These are phyloP conservation scores for Oceanites oceanicus DNA, from an alignment of 2,113 vertebrate genomes.

Conservation along the genomic window DNA sequence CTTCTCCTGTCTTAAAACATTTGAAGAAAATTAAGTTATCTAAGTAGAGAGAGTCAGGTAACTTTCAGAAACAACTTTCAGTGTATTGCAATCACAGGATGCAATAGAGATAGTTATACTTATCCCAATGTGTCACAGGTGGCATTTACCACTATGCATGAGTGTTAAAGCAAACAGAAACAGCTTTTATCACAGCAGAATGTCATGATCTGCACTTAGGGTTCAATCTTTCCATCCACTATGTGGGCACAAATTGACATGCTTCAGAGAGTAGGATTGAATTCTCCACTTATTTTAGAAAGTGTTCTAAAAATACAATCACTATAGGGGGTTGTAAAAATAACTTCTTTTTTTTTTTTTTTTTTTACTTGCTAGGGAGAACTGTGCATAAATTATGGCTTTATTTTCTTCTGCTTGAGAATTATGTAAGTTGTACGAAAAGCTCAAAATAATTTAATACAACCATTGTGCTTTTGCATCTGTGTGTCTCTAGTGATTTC, in stretches of 20 bases:
- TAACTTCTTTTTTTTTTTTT: conserved; percentile 2
- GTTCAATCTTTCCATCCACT: conserved; percentile 63
- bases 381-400: conserved; percentile 45
- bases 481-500: background rate
- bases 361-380: conserved; percentile 35
- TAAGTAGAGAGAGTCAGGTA: background rate
- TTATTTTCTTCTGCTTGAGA: conserved; percentile 48
- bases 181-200: conserved; percentile 74
- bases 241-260: conserved; percentile 68
- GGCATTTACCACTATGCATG: conserved; percentile 56
- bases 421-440: conserved; percentile 7
- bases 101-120: conserved; percentile 31
- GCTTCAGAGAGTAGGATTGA: conserved; percentile 56
- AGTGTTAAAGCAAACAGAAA: conserved; percentile 69
- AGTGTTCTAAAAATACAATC: conserved; percentile 69
- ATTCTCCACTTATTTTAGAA: conserved; percentile 64
- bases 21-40: background rate
- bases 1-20: background rate
- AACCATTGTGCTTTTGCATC: background rate
- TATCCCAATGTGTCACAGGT: conserved; percentile 36
- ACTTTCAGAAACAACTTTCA: conserved; percentile 40
- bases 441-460: conserved; percentile 32
- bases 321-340: conserved; percentile 45
- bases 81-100: background rate
- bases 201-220: conserved; percentile 71